These are phyloP conservation scores for Eulithis prunata DNA, from an alignment of 2,888 invertebrate species.

Conservation along the genomic window DNA sequence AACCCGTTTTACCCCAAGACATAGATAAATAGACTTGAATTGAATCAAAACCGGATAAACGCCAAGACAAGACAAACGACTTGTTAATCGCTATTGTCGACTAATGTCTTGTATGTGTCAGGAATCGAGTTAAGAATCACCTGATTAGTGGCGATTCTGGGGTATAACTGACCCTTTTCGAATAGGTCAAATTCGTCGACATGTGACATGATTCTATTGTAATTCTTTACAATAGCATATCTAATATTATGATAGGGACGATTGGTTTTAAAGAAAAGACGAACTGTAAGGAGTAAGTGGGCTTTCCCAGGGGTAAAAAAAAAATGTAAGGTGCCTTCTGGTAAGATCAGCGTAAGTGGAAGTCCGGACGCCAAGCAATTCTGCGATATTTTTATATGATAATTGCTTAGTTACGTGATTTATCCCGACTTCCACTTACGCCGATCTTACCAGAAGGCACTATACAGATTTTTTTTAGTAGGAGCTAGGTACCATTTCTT, in stretches of 20 bases:
- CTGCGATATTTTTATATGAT: too few species aligned
- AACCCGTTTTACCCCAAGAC: conserved; percentile 33
- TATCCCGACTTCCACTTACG: too few species aligned
- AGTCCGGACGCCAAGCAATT: too few species aligned
- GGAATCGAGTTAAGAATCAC: conserved; percentile 66
- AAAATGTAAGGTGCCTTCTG: too few species aligned
- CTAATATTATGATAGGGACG: conserved; percentile 17
- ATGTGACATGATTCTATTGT: conserved; percentile 18
- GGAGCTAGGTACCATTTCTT: too few species aligned
- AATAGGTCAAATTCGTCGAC: conserved; percentile 46
- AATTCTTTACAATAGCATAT: conserved; percentile 7
- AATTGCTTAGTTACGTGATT: too few species aligned
- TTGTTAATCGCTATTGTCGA: conserved; percentile 74
- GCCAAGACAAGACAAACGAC: conserved; percentile 72
- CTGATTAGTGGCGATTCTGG: conserved; percentile 46
- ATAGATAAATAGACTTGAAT: conserved; percentile 39
- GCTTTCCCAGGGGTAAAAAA: conserved; percentile 13
- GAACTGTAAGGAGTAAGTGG: conserved; percentile 6
- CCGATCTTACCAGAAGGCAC: too few species aligned
- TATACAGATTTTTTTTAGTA: too few species aligned
- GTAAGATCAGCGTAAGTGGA: too few species aligned
- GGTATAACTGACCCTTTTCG: conserved; percentile 46
- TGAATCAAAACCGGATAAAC: conserved; percentile 53
- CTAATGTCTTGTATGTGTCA: conserved; percentile 63
- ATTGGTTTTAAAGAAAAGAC: conserved; percentile 22